A percentile compares a stretch with the other conserved stretches of the same genome.
These are phyloP conservation scores for Platycnemis pennipes DNA, from an alignment of 2,888 invertebrate species.

Conservation along the genomic window DNA sequence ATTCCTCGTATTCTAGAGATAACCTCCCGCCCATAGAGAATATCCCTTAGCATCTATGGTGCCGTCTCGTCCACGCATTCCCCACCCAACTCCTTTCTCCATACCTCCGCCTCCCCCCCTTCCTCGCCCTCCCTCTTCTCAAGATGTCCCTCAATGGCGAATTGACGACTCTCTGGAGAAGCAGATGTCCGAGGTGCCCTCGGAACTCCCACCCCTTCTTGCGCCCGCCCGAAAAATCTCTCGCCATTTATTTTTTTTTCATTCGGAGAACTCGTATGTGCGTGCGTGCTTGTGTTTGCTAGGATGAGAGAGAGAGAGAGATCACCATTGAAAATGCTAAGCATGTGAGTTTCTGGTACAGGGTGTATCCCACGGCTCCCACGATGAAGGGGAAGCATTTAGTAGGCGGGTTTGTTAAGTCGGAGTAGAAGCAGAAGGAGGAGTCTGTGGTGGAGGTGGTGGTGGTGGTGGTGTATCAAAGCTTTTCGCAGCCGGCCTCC, in stretches of 20 bases:
- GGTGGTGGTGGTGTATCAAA: neutral
- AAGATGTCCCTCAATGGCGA: neutral
- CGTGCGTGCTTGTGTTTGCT: neutral
- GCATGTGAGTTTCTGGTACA: slow-evolving; percentile 32
- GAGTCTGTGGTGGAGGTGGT: no score
- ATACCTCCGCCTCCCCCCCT: neutral
- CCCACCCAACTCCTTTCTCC: no score
- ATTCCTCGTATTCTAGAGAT: neutral
- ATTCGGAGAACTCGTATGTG: neutral
- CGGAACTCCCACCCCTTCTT: neutral
- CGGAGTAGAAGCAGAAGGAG: neutral
- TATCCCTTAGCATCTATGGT: no score
- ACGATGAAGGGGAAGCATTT: slow-evolving; percentile 31
- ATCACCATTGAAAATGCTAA: slow-evolving; percentile 39
- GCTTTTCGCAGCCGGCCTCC: neutral
- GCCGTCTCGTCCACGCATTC: no score
- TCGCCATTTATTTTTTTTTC: neutral
- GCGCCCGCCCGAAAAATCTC: neutral
- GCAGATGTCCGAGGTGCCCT: slow-evolving; percentile 18
- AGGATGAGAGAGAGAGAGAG: neutral
- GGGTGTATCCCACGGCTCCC: slow-evolving; percentile 54
- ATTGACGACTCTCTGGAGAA: neutral
- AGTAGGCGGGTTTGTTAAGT: slow-evolving; percentile 9
- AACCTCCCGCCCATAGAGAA: neutral
- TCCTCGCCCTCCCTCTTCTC: neutral